These are phyloP conservation scores for Odontomachus brunneus DNA, from an alignment of 1,140 invertebrate genomes.

Conservation along the genomic window DNA sequence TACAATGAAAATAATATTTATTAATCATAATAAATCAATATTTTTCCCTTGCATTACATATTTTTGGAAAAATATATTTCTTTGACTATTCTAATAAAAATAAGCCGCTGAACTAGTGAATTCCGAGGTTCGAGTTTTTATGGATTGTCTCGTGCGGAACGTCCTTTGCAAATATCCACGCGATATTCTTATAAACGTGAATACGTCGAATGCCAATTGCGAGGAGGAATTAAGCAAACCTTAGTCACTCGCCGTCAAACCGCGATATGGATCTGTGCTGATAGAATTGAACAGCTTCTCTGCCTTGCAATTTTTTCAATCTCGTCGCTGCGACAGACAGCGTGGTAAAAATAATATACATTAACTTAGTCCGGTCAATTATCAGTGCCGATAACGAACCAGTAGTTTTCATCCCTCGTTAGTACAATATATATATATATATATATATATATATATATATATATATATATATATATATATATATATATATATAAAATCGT, in stretches of 20 bases:
- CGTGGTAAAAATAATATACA: background rate
- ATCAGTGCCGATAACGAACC: background rate
- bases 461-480: conserved; percentile 37
- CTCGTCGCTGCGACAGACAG: background rate
- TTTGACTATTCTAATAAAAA: too few relatives aligned
- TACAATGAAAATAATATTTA: too few relatives aligned
- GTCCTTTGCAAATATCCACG: too few relatives aligned
- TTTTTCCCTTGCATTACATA: too few relatives aligned
- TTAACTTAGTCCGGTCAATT: conserved; percentile 9
- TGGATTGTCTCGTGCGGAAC: too few relatives aligned
- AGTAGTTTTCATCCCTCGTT: background rate
- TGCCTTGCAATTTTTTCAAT: conserved; percentile 18
- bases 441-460: conserved; percentile 37
- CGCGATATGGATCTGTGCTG: background rate
- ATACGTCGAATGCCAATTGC: too few relatives aligned
- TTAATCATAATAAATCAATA: too few relatives aligned
- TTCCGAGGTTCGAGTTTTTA: too few relatives aligned
- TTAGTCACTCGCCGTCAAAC: background rate
- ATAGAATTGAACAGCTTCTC: background rate
- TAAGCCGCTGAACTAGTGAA: too few relatives aligned
- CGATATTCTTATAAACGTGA: too few relatives aligned
- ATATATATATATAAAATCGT: conserved; percentile 19
- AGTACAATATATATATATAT: conserved; percentile 14
- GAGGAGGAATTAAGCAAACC: background rate
- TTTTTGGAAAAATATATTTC: too few relatives aligned